Percentiles rank a stretch among this genome's conserved stretches.
These are phyloP conservation scores for Onychomys arenicola DNA, from an alignment of 2,797 vertebrate species.

Conservation along the genomic window DNA sequence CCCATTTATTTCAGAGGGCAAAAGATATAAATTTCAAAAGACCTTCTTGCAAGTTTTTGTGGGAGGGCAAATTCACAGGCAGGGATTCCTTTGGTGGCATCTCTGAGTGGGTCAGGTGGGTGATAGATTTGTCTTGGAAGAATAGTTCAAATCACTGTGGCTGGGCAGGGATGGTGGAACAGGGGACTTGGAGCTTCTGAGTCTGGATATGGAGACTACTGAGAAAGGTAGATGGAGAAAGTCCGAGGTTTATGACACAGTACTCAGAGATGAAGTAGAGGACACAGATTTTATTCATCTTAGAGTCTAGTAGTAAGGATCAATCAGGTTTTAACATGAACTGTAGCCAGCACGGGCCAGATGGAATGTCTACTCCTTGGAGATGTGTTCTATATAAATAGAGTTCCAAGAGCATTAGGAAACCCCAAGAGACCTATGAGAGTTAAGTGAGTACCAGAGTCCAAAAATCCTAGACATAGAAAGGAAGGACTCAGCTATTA, in stretches of 20 bases:
- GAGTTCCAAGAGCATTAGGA: not conserved
- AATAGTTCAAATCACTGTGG: not conserved
- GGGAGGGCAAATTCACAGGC: not conserved
- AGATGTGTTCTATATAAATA: not conserved
- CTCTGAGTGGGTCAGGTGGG: not conserved
- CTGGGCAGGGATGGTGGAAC: not conserved
- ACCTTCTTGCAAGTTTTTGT: slow-evolving; percentile 46
- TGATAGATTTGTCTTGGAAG: not conserved
- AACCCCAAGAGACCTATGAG: not conserved
- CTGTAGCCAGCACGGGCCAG: not conserved
- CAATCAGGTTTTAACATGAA: not conserved
- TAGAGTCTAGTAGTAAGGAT: not conserved
- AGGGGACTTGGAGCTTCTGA: not conserved
- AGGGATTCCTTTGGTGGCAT: not conserved
- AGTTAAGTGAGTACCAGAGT: not conserved
- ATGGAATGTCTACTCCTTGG: not conserved
- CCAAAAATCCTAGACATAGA: not conserved
- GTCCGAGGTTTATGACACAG: not conserved
- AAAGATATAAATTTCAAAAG: slow-evolving; percentile 68
- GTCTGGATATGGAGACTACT: not conserved
- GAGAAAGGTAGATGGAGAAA: not conserved
- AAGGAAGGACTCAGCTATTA: not conserved
- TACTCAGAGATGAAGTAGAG: not conserved
- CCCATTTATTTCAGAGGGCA: slow-evolving; percentile 66
- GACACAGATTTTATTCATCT: not conserved